Base-by-base conservation (phyloP, 2,113 vertebrate genomes). In the Platycercus adscitus region DNA sequence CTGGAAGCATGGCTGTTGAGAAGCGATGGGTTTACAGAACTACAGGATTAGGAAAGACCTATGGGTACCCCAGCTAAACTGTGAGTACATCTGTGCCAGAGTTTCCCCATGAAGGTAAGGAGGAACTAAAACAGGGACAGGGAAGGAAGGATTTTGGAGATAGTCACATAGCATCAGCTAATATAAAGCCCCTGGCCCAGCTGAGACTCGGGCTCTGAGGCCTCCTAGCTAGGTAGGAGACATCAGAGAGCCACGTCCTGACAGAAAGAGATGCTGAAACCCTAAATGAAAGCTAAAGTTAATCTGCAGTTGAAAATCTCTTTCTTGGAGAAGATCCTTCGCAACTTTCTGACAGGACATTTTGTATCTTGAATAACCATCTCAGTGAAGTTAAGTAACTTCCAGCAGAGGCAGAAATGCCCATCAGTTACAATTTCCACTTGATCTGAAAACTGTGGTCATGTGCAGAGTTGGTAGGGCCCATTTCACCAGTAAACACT, bases 51-150 rank as follows among this genome's bases (percentile, higher is more conserved):
- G 13, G n/a, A 43, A 56, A 63, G 37, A 77, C 37, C 11, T 17
- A 4, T 2, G 53, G 18, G 6, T 53, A 63, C 2, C 1, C 1
- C 20, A 50, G 43, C 25, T 81, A 72, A 39, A 39, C 16, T 0
- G 0, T 55, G 26, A 12, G 35, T 81, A 71, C 12, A 26, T 20
- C 39, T 68, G 43, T 47, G n/a, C n/a, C 17, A 26, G 18, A n/a
- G 50, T 39, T 78, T 91, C 76, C 29, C 0, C 0, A 10, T 53
- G 24, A 79, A 89, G 41, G n/a, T 84, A 56, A 77, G 7, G 52
- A 88, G 0, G 0, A 76, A 47, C 46, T 47, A 70, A 12, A 44
- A 91, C 81, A 63, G 10, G 23, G 18, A 79, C 25, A 68, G 84
- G 58, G 31, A 80, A 77, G 25, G 55, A 89, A 87, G 5, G 65